These are phyloP conservation scores for Lottia scabra DNA, from an alignment of 2,888 invertebrate species.

Conservation along the genomic window DNA sequence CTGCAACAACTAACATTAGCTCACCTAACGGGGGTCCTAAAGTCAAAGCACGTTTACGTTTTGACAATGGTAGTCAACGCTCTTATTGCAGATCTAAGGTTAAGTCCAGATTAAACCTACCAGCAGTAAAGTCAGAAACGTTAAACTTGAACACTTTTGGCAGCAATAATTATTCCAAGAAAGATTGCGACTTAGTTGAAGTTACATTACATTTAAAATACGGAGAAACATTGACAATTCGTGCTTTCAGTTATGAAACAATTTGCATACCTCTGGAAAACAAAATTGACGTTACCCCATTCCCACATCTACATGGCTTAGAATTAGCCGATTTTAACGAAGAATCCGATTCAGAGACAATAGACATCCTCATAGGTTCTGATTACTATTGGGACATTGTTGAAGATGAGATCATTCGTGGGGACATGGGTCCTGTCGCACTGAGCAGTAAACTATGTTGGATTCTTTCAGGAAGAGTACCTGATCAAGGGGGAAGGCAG, in stretches of 20 bases:
- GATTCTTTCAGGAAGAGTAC: not conserved
- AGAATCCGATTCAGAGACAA: not conserved
- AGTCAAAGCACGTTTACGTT: not conserved
- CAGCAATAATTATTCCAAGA: not conserved
- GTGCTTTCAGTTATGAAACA: not conserved
- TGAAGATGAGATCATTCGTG: not conserved
- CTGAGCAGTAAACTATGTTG: not conserved
- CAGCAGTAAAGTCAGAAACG: not conserved
- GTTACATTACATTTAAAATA: not conserved
- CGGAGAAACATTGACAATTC: not conserved
- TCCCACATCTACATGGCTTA: not conserved
- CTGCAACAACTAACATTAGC: not conserved
- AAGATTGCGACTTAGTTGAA: not conserved
- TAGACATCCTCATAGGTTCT: not conserved
- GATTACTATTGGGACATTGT: not conserved
- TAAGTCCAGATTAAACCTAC: not conserved
- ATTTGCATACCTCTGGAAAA: not conserved
- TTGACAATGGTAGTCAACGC: slow-evolving; percentile 7
- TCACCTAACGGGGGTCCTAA: not conserved
- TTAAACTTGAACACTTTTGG: slow-evolving; percentile 11
- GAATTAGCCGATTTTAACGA: not conserved
- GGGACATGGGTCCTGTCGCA: not conserved
- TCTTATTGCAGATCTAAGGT: not conserved
- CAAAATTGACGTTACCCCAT: not conserved
- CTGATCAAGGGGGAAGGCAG: not conserved